phyloP scores from a whole-genome alignment of 2,113 vertebrate genomes.

The Carollia perspicillata region DNA sequence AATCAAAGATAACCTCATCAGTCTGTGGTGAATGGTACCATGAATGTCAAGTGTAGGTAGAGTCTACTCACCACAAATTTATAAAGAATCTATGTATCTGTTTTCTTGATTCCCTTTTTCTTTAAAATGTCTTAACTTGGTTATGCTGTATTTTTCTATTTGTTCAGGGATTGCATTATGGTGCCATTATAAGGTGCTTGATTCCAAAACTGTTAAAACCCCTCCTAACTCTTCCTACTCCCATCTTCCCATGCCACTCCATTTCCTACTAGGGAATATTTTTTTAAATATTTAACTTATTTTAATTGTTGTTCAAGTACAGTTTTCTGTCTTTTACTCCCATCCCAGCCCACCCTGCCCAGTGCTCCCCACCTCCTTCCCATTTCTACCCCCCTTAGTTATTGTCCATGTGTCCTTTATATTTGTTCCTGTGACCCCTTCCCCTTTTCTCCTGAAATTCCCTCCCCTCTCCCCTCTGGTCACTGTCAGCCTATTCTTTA shows the following conservation, averaged over 20 bases:
- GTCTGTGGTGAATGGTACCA: background rate
- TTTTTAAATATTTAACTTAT: too few relatives aligned
- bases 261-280: too few relatives aligned
- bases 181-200: background rate
- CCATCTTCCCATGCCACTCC: background rate
- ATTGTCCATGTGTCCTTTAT: too few relatives aligned
- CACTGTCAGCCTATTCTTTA: too few relatives aligned
- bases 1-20: background rate
- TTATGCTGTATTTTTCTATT: background rate
- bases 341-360: too few relatives aligned
- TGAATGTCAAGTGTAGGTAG: background rate
- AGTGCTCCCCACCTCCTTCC: too few relatives aligned
- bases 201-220: background rate
- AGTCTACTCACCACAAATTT: background rate
- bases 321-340: too few relatives aligned
- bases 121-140: background rate
- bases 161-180: background rate
- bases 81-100: background rate
- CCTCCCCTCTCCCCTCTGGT: too few relatives aligned
- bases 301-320: too few relatives aligned
- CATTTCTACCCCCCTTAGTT: too few relatives aligned
- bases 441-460: too few relatives aligned
- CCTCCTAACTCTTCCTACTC: background rate
- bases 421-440: too few relatives aligned
- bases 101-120: background rate